A percentile compares a stretch with the other conserved stretches of the same genome.
phyloP scores from a whole-genome alignment of 1,140 invertebrate species.

The Diploscapter pachys region DNA sequence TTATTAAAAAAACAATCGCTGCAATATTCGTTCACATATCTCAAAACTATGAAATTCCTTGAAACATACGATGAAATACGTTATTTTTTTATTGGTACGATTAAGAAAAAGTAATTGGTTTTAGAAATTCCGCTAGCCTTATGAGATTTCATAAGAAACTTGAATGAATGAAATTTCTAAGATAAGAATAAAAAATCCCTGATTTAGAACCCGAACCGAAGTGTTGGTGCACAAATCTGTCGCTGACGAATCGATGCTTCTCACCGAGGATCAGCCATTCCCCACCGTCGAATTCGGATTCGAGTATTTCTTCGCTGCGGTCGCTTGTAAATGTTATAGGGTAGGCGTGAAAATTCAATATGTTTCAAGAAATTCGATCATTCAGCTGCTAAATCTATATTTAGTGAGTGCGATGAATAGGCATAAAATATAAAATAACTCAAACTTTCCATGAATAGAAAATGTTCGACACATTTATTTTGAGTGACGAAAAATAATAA shows the following conservation, averaged over 20 bases:
- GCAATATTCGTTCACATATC: background rate
- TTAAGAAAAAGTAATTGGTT: too few relatives aligned
- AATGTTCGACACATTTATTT: too few relatives aligned
- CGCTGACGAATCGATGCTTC: constrained; percentile 39
- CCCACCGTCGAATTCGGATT: constrained; percentile 58
- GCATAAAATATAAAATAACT: too few relatives aligned
- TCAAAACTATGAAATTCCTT: constrained; percentile 5
- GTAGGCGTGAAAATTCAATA: constrained; percentile 27
- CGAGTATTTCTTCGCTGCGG: constrained; percentile 56
- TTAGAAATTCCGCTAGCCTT: too few relatives aligned
- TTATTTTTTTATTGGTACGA: too few relatives aligned
- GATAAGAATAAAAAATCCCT: background rate
- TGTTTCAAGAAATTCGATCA: background rate
- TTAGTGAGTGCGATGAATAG: too few relatives aligned
- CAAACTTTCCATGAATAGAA: too few relatives aligned
- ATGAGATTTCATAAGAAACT: background rate
- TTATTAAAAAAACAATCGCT: background rate
- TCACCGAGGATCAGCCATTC: constrained; percentile 44
- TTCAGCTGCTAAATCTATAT: too few relatives aligned
- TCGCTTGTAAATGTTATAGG: constrained; percentile 58
- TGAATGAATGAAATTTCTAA: background rate
- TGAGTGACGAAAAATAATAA: too few relatives aligned
- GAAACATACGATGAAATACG: too few relatives aligned
- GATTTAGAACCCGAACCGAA: constrained; percentile 47
- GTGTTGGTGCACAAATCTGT: constrained; percentile 52